Evolutionary conservation across 2,888 invertebrate genomes (phyloP), one percentile per base, ranked within the genome.

Genomic region (Arge pagana): DNA sequence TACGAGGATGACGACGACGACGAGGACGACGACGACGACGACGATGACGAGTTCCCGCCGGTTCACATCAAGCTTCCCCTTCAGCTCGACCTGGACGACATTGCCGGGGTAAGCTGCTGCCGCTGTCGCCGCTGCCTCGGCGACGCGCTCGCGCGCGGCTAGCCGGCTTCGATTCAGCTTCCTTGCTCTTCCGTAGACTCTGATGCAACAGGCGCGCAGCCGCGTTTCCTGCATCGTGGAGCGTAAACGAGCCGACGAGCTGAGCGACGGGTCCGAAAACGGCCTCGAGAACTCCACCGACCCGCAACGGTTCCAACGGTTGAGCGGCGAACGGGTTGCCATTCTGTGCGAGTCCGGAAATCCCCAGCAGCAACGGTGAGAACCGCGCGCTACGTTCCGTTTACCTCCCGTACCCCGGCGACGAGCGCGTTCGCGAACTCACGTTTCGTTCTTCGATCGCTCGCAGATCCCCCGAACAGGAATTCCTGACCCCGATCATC

Each of bases 191-290:
- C 11, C 59, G n/a, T n/a, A 82, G 81, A 74, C 78, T 53, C 61
- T 82, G 62, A 76, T 82, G 66, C 80, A 81, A 59, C 79, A 79
- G 60, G 79, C 79, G 52, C 75, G 80, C 40, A 90, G 91, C 53
- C 87, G 89, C 76, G 92, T 93, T 87, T 93, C 93, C 78, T 94
- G 93, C 77, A 85, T 93, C 16, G 91, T 93, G 33, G 93, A 93
- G 76, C 89, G 90, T 72, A 89, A 91, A 63, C 86, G 85, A 59
- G 85, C 88, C 45, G 93, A 92, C 68, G 91, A 93, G 74, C 83
- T 92, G 21, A 88, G 90, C 71, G 91, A 93, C 62, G 86, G 88
- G 58, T 83, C 85, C 60, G 87, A 88, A 39, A 57, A 56, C 30
- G 85, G 90, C 66, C 90, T 91, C 60, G 84, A 85, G 56, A 85